Evolutionary conservation across 2,888 invertebrate genomes (phyloP).

Genomic region (Cantharis flavilabris): DNA sequence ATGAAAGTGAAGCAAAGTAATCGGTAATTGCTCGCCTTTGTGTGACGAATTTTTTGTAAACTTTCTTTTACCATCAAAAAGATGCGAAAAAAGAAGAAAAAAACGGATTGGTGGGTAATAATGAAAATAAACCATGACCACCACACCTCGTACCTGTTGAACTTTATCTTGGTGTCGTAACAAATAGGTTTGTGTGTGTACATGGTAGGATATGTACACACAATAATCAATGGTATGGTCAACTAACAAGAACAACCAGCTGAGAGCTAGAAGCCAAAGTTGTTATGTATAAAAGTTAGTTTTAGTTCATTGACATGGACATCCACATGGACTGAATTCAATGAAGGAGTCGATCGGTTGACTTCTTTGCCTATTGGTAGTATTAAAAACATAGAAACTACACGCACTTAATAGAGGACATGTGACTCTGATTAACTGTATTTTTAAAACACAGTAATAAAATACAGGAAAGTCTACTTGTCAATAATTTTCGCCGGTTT

Average conservation of each 20-base stretch:
- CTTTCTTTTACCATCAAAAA: neutral
- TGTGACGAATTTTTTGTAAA: neutral
- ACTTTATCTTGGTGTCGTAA: constrained; percentile 7
- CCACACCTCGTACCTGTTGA: constrained; percentile 11
- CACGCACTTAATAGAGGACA: constrained; percentile 2
- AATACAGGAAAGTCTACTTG: neutral
- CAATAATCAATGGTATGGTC: constrained; percentile 3
- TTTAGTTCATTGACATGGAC: constrained; percentile 18
- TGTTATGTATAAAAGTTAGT: constrained; percentile 3
- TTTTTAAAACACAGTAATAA: neutral
- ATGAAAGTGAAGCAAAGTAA: neutral
- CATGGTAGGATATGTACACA: constrained; percentile 3
- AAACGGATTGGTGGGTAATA: neutral
- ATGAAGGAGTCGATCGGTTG: constrained; percentile 6
- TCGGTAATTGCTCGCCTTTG: neutral
- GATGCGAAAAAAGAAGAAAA: neutral
- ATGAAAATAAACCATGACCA: constrained; percentile 5
- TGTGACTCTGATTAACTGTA: constrained; percentile 9
- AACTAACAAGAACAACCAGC: constrained; percentile 8
- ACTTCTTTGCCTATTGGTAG: constrained; percentile 1
- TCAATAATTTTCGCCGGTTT: neutral
- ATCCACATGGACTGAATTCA: constrained; percentile 1
- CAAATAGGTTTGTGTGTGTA: constrained; percentile 6
- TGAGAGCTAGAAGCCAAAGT: constrained; percentile 1
- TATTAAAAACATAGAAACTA: neutral